These are phyloP conservation scores for Tridacna crocea DNA, from an alignment of 2,888 invertebrate genomes.

Conservation along the genomic window DNA sequence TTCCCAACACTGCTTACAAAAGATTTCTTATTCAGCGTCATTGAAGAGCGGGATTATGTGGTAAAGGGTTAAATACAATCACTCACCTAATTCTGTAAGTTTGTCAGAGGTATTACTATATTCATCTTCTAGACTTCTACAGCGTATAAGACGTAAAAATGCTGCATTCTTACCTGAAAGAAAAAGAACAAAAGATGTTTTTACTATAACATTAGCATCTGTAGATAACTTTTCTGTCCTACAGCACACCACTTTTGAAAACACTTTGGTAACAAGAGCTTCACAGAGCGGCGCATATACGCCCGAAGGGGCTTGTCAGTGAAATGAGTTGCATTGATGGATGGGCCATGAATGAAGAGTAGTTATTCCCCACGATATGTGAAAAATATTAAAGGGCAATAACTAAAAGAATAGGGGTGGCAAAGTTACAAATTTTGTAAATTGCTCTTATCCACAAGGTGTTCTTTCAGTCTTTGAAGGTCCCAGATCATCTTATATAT, in stretches of 20 bases:
- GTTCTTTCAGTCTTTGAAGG: no score
- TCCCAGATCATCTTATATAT: no score
- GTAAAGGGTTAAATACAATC: neutral
- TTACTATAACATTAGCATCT: neutral
- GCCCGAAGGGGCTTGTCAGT: no score
- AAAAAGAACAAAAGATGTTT: neutral
- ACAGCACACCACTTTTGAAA: neutral
- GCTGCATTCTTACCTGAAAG: conserved; percentile 89
- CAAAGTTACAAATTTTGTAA: no score
- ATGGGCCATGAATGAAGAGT: no score
- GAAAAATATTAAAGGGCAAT: no score
- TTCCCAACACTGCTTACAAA: no score
- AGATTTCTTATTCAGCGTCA: neutral
- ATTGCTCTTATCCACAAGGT: no score
- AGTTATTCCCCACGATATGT: no score
- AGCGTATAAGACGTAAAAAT: conserved; percentile 91
- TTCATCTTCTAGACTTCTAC: conserved; percentile 90
- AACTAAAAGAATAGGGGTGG: no score
- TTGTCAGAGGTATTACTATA: conserved; percentile 86
- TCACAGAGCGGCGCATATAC: no score
- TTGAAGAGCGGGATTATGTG: neutral
- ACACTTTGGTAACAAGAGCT: neutral
- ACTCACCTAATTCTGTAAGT: conserved; percentile 68
- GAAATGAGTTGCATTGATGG: no score
- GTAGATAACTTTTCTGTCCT: neutral